Percentiles rank a stretch among this genome's conserved stretches.
phyloP scores from a whole-genome alignment of 1,140 invertebrate genomes.

The Neodiprion virginianus region DNA sequence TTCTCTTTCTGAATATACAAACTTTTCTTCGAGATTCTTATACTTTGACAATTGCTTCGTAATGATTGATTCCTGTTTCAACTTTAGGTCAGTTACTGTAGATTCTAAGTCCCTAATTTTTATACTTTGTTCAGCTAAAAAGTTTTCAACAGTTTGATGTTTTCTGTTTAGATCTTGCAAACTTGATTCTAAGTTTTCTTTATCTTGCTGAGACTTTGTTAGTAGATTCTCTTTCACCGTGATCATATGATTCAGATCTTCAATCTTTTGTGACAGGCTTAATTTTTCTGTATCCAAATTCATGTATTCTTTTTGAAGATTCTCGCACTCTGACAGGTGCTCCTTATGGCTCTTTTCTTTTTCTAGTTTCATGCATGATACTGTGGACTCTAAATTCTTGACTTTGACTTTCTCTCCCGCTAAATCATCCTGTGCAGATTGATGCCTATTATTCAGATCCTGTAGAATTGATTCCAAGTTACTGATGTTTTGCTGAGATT shows the following conservation, averaged over 20 bases:
- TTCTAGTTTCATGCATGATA: not conserved
- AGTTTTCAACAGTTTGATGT: not conserved
- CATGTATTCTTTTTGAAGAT: not conserved
- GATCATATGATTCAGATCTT: not conserved
- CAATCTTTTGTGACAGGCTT: not conserved
- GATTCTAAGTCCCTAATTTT: not conserved
- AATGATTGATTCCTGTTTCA: conserved; percentile 22
- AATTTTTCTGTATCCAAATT: not conserved
- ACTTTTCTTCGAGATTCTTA: not conserved
- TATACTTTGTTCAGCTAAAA: not conserved
- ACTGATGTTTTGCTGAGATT: not conserved
- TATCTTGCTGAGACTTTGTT: not conserved
- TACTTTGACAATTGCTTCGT: conserved; percentile 30
- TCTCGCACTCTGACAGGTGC: not conserved
- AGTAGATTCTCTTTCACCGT: not conserved
- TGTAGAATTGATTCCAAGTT: not conserved
- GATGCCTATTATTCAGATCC: not conserved
- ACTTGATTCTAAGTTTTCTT: not conserved
- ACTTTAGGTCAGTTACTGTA: not conserved
- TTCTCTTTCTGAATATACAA: conserved; percentile 6
- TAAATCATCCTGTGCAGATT: not conserved
- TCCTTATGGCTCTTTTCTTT: not conserved
- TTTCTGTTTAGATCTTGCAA: not conserved
- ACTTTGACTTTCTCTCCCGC: not conserved
- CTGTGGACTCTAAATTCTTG: no score